Percentiles rank a stretch among this genome's conserved stretches.
Evolutionary conservation across 2,113 vertebrate species (phyloP).

Genomic region (Donacobius atricapilla): DNA sequence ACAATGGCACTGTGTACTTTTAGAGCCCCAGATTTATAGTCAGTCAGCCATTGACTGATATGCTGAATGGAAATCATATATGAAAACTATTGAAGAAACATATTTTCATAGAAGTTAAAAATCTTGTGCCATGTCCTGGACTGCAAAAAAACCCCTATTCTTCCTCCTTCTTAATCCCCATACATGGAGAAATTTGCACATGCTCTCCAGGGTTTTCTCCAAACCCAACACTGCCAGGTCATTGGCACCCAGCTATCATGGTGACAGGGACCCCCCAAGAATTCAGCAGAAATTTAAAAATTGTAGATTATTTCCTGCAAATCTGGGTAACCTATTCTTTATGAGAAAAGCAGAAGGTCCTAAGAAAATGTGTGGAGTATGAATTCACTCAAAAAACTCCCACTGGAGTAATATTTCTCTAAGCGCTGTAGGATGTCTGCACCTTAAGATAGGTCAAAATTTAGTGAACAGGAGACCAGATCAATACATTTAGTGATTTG

Average conservation of each 20-base stretch:
- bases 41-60: neutral
- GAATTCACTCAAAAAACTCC: neutral
- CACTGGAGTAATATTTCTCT: neutral
- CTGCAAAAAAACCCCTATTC: neutral
- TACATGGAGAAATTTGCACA: rapidly evolving
- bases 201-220: neutral
- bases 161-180: neutral
- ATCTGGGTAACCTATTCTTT: neutral
- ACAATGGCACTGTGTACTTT: neutral
- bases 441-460: neutral
- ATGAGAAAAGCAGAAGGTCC: neutral
- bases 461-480: neutral
- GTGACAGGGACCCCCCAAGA: neutral
- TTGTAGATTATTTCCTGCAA: neutral
- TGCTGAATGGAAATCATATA: neutral
- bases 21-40: neutral
- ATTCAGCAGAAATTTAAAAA: neutral
- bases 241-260: neutral
- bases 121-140: neutral
- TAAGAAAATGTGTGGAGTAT: neutral
- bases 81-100: neutral
- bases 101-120: neutral
- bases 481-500: neutral
- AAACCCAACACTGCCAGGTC: neutral
- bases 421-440: neutral